phyloP scores from a whole-genome alignment of 2,113 vertebrate species.

The Myxocyprinus asiaticus region DNA sequence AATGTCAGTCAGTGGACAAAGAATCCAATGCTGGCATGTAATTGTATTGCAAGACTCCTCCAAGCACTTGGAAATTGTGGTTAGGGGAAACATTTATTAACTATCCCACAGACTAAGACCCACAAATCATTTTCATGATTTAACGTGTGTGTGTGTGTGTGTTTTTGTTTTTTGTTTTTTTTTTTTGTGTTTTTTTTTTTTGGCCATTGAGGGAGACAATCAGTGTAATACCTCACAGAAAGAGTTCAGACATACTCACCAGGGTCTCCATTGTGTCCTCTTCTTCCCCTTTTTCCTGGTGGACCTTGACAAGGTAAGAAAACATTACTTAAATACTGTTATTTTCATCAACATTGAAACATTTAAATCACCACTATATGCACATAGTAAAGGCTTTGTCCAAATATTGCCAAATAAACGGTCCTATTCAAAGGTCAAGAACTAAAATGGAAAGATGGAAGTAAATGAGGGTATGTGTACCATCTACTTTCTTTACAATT shows the following conservation, averaged over 20 bases:
- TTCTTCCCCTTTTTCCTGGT: slow-evolving; percentile 94
- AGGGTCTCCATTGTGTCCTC: slow-evolving; percentile 92
- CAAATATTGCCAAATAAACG: slow-evolving; percentile 19
- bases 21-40: slow-evolving; percentile 37
- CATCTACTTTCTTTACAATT: no score
- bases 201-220: slow-evolving; percentile 4
- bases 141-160: no score
- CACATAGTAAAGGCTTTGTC: slow-evolving; percentile 33
- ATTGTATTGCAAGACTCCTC: slow-evolving; percentile 12
- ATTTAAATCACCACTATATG: not conserved
- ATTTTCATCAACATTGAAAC: not conserved
- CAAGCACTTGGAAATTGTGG: slow-evolving; percentile 45
- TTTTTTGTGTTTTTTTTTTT: not conserved
- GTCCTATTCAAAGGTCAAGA: not conserved
- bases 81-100: slow-evolving; percentile 26
- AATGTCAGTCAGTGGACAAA: slow-evolving; percentile 32
- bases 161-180: no score
- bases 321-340: slow-evolving; percentile 21
- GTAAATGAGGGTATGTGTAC: no score
- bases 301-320: slow-evolving; percentile 81
- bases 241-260: slow-evolving; percentile 77
- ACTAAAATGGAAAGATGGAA: slow-evolving; percentile 27
- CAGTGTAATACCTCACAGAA: slow-evolving; percentile 15
- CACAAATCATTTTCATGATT: slow-evolving; percentile 29
- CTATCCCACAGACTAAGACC: not conserved